Evolutionary conservation across 2,797 vertebrate species (phyloP).

Genomic region (Fistularia commersonii): DNA sequence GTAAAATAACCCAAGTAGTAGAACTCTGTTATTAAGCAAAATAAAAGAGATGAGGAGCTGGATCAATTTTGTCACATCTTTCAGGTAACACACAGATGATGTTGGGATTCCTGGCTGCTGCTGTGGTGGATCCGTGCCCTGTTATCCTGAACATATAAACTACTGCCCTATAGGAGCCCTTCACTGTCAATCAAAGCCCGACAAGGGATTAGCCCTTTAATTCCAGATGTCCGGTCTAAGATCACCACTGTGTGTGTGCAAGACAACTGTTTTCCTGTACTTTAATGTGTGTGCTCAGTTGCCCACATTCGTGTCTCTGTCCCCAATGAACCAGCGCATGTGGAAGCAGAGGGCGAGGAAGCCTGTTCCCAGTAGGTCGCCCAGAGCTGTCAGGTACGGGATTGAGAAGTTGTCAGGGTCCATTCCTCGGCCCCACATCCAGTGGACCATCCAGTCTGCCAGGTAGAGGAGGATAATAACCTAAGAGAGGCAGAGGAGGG

Average conservation of each 20-base stretch:
- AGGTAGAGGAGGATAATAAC: slow-evolving; percentile 95
- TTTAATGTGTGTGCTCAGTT: slow-evolving; percentile 70
- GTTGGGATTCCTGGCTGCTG: slow-evolving; percentile 4
- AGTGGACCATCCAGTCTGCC: slow-evolving; percentile 99
- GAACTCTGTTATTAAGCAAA: slow-evolving; percentile 50
- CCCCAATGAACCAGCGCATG: slow-evolving; percentile 94
- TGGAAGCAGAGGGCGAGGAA: slow-evolving; percentile 97
- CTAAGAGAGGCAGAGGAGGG: slow-evolving; percentile 55
- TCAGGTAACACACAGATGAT: slow-evolving; percentile 5
- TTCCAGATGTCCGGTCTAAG: slow-evolving; percentile 23
- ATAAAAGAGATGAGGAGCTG: slow-evolving; percentile 41
- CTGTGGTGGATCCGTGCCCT: slow-evolving; percentile 19
- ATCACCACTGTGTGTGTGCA: slow-evolving; percentile 10
- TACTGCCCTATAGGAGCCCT: slow-evolving; percentile 10
- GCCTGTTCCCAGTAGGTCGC: slow-evolving; percentile 95
- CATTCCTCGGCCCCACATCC: slow-evolving; percentile 97
- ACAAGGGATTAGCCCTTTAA: slow-evolving; percentile 51
- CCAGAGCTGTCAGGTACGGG: slow-evolving; percentile 95
- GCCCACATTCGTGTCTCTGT: slow-evolving; percentile 88
- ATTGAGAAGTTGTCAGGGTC: slow-evolving; percentile 99
- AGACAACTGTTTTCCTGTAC: slow-evolving; percentile 5
- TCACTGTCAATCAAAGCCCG: slow-evolving; percentile 31
- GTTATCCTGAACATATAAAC: slow-evolving; percentile 28
- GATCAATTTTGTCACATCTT: slow-evolving; percentile 19
- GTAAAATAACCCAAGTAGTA: slow-evolving; percentile 51